These are phyloP conservation scores for Xestoiulus laeticollis DNA, from an alignment of 2,888 invertebrate genomes.

Conservation along the genomic window DNA sequence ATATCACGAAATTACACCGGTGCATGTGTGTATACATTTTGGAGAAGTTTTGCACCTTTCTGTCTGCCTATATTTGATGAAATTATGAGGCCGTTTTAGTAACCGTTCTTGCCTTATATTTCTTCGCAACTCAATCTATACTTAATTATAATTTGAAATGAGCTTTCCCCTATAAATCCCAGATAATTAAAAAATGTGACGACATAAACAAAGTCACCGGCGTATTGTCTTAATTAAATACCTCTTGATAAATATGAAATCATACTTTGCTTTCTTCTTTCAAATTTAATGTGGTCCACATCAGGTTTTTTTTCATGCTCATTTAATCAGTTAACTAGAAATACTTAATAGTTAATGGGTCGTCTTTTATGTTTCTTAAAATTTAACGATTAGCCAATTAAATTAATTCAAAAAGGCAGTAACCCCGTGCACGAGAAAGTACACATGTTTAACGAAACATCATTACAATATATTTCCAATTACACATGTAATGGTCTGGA, in stretches of 20 bases:
- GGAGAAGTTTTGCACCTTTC: not conserved
- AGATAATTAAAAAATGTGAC: not conserved
- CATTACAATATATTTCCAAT: no score
- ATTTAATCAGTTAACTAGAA: no score
- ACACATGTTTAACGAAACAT: no score
- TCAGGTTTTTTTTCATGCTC: no score
- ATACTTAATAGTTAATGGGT: no score
- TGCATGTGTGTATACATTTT: no score
- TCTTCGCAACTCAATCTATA: not conserved
- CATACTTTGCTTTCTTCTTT: not conserved
- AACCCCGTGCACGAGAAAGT: no score
- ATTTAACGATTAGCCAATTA: not conserved
- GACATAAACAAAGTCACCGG: not conserved
- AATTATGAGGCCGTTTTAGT: not conserved
- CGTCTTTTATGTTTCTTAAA: no score
- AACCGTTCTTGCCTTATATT: not conserved
- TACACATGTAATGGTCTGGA: no score
- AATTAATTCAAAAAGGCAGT: no score
- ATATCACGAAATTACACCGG: not conserved
- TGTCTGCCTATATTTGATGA: not conserved
- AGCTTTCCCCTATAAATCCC: not conserved
- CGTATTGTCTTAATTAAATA: not conserved
- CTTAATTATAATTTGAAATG: not conserved
- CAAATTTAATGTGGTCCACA: not conserved
- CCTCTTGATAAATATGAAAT: not conserved